Conservation (phyloP, 2,113 vertebrate species). For the Callipepla squamata region DNA sequence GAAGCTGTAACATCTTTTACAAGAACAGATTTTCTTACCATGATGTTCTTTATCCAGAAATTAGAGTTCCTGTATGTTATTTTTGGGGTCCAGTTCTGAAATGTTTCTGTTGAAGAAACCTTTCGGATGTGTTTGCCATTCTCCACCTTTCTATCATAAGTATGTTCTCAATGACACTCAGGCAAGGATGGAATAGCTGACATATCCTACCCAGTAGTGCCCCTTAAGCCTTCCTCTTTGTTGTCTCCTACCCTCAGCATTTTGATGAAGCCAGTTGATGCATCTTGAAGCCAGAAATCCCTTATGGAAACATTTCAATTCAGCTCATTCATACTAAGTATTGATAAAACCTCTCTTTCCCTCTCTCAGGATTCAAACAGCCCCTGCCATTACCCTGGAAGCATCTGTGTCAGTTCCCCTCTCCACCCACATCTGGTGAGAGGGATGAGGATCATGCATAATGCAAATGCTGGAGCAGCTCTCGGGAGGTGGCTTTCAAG, state of each 20-base stretch:
- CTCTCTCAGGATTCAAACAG: constrained; percentile 15
- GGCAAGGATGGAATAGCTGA: neutral
- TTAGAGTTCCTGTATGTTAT: neutral
- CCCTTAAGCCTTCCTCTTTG: constrained; percentile 3
- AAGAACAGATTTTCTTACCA: neutral
- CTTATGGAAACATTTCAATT: constrained; percentile 49
- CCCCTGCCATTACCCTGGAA: constrained; percentile 17
- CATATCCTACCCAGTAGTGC: neutral
- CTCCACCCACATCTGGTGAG: constrained; percentile 19
- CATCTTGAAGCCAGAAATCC: constrained; percentile 47
- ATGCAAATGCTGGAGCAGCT: constrained; percentile 9
- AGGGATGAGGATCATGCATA: constrained; percentile 10
- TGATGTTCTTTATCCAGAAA: neutral
- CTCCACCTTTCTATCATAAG: neutral
- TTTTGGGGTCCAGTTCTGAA: neutral
- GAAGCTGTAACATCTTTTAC: neutral
- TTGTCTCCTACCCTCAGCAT: constrained; percentile 15
- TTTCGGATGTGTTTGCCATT: neutral
- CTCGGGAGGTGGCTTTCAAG: constrained; percentile 1
- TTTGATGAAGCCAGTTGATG: constrained; percentile 15
- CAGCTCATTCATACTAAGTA: constrained; percentile 17
- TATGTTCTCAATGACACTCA: neutral
- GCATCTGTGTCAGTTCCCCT: constrained; percentile 34
- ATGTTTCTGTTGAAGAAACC: neutral
- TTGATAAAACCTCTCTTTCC: constrained; percentile 39